Evolutionary conservation across 1,140 invertebrate genomes (phyloP).

Genomic region (Leptinotarsa lineolata): DNA sequence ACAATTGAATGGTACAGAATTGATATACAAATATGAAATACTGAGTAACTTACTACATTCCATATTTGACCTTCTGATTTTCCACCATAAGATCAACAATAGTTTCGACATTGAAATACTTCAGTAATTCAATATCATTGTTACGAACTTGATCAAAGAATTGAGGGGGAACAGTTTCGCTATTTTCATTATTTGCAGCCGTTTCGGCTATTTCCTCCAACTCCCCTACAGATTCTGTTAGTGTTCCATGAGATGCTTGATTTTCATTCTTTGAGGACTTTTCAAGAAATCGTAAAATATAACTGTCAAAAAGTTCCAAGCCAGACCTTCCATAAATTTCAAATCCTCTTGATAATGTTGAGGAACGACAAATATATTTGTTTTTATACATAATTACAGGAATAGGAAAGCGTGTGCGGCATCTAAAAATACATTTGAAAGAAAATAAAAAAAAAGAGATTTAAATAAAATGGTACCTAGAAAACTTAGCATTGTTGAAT

Average conservation of each 20-base stretch:
- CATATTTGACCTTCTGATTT: conserved; percentile 85
- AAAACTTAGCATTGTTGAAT: conserved; percentile 66
- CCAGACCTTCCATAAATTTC: conserved; percentile 69
- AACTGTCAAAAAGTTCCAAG: not conserved
- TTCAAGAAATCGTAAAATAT: not conserved
- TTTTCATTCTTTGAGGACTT: not conserved
- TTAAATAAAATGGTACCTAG: conserved; percentile 43
- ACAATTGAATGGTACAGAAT: not conserved
- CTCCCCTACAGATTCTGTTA: not conserved
- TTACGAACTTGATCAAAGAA: conserved; percentile 59
- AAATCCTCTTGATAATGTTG: conserved; percentile 70
- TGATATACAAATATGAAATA: not conserved
- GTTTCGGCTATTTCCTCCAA: conserved; percentile 17
- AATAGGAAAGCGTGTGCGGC: conserved; percentile 76
- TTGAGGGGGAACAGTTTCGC: conserved; percentile 12
- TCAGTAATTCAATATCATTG: conserved; percentile 75
- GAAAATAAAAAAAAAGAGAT: not conserved
- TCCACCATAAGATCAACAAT: conserved; percentile 88
- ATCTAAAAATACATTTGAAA: conserved; percentile 56
- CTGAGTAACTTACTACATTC: conserved; percentile 68
- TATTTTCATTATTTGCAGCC: not conserved
- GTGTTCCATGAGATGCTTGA: not conserved
- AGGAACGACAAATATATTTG: conserved; percentile 73
- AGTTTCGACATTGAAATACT: conserved; percentile 72
- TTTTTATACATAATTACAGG: conserved; percentile 80